Conservation (phyloP, 2,888 invertebrate species). For the Andrena bicolor region DNA sequence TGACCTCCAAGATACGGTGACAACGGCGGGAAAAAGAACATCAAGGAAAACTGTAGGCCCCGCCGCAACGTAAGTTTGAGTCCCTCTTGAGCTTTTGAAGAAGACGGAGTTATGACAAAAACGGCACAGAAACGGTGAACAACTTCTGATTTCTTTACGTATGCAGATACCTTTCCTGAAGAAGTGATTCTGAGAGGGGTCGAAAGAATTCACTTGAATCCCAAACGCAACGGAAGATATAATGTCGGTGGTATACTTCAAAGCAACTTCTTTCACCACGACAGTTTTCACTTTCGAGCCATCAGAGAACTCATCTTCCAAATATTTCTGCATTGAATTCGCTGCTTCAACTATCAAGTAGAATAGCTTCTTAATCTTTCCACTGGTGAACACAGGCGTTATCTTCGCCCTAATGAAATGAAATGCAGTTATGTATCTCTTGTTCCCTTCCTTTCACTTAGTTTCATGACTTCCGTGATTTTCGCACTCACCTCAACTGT, state of each 20-base stretch:
- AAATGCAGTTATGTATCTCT: not conserved
- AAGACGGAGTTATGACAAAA: not conserved
- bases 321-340: slow-evolving; percentile 66
- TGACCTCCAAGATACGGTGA: slow-evolving; percentile 28
- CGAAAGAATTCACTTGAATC: slow-evolving; percentile 75
- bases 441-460: not conserved
- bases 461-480: not conserved
- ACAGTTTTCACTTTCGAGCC: slow-evolving; percentile 42
- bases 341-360: slow-evolving; percentile 83
- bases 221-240: slow-evolving; percentile 79
- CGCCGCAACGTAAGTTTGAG: not conserved
- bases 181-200: slow-evolving; percentile 68
- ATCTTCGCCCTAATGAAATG: slow-evolving; percentile 80
- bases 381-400: slow-evolving; percentile 86
- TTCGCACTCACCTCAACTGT: slow-evolving; percentile 77
- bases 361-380: slow-evolving; percentile 86
- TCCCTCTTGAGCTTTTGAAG: slow-evolving; percentile 37
- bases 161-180: slow-evolving; percentile 67
- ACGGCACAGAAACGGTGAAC: not conserved
- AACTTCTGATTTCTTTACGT: not conserved
- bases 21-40: slow-evolving; percentile 76
- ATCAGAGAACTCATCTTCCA: slow-evolving; percentile 51
- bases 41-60: slow-evolving; percentile 36
- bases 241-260: slow-evolving; percentile 76
- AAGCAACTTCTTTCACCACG: slow-evolving; percentile 51